A percentile compares a stretch with the other conserved stretches of the same genome.
These are phyloP conservation scores for Aquatica leii DNA, from an alignment of 2,888 invertebrate genomes.

Conservation along the genomic window DNA sequence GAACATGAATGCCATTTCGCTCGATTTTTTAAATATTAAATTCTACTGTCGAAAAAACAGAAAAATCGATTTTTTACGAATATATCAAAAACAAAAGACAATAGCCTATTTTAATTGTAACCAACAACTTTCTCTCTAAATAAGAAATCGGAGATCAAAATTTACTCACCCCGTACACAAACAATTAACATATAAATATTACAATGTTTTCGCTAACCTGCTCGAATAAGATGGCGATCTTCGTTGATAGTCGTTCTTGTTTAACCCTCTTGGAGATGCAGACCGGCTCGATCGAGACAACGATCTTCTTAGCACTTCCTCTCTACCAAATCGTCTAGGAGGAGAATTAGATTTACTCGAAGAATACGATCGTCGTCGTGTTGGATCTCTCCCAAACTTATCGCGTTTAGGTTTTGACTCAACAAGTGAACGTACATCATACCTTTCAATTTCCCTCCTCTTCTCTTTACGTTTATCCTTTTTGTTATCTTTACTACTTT, in stretches of 20 bases:
- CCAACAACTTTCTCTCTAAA: too few species aligned
- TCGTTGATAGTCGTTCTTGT: neutral
- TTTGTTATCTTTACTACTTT: conserved; percentile 49
- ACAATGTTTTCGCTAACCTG: too few species aligned
- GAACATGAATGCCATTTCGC: too few species aligned
- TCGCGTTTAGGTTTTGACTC: conserved; percentile 73
- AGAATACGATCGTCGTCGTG: conserved; percentile 47
- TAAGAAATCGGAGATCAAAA: too few species aligned
- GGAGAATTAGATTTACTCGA: conserved; percentile 46
- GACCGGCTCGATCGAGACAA: conserved; percentile 41
- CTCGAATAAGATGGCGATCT: conserved; percentile 22
- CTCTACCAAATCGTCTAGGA: conserved; percentile 30
- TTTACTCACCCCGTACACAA: too few species aligned
- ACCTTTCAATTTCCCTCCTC: conserved; percentile 81
- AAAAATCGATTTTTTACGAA: too few species aligned
- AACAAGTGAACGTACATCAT: conserved; percentile 82
- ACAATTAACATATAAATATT: too few species aligned
- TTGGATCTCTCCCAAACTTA: conserved; percentile 79
- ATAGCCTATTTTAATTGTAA: too few species aligned
- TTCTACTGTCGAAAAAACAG: too few species aligned
- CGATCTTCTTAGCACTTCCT: conserved; percentile 42
- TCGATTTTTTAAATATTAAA: too few species aligned
- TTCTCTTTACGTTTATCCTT: conserved; percentile 66
- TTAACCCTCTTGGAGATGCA: conserved; percentile 14
- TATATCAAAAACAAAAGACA: too few species aligned